Percentiles rank a stretch among this genome's conserved stretches.
Evolutionary conservation across 1,140 invertebrate genomes (phyloP).

Genomic region (Drosophila sulfurigaster): DNA sequence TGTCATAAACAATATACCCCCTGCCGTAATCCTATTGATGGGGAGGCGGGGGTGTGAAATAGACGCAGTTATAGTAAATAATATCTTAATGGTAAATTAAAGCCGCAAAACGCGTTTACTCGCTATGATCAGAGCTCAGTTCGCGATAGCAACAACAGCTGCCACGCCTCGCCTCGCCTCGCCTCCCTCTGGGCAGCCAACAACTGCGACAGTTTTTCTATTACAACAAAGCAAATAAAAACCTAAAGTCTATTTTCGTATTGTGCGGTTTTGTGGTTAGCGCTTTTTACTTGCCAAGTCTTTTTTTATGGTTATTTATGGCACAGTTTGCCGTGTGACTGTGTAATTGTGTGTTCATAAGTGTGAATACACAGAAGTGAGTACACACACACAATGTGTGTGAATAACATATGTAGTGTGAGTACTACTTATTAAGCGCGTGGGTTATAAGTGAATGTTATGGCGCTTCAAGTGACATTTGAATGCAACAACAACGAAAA

Average conservation of each 20-base stretch:
- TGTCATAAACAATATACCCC: constrained; percentile 62
- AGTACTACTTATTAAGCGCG: constrained; percentile 5
- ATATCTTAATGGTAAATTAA: constrained; percentile 79
- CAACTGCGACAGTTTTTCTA: constrained; percentile 41
- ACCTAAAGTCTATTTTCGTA: constrained; percentile 62
- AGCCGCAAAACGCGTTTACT: constrained; percentile 69
- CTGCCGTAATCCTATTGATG: background rate
- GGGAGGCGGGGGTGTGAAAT: background rate
- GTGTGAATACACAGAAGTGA: constrained; percentile 30
- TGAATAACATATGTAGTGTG: constrained; percentile 5
- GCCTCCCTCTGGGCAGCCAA: background rate
- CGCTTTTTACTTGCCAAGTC: constrained; percentile 44
- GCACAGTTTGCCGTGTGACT: constrained; percentile 32
- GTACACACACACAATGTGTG: background rate
- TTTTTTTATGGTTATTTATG: constrained; percentile 66
- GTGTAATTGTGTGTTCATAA: constrained; percentile 4
- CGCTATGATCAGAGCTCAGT: constrained; percentile 12
- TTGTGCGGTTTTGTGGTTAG: constrained; percentile 65
- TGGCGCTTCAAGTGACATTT: constrained; percentile 46
- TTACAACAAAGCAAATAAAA: constrained; percentile 46
- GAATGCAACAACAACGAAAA: constrained; percentile 16
- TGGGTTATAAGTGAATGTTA: constrained; percentile 46
- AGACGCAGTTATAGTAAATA: constrained; percentile 66
- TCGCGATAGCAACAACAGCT: constrained; percentile 12
- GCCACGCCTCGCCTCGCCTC: constrained; percentile 8